Evolutionary conservation across 2,113 vertebrate genomes (phyloP), one percentile per base, ranked within the genome.

Genomic region (Ageneiosus marmoratus): DNA sequence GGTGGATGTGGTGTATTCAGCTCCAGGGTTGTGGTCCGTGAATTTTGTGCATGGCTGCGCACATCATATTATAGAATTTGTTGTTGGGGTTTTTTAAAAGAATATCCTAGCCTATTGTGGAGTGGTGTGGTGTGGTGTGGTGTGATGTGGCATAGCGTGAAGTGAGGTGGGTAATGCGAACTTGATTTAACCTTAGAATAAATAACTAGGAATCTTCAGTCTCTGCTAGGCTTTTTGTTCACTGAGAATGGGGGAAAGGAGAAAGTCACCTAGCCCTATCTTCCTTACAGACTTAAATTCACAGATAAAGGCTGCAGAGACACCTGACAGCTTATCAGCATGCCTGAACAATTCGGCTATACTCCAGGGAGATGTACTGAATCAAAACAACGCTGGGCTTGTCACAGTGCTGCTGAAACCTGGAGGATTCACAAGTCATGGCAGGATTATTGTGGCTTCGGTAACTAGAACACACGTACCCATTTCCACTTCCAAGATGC

Each of bases 291-390:
- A n/a, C 63, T 8, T 1, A 46, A 70, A 50, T 44, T 48, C 69
- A 73, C 5, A 48, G 69, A 72, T 48, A 72, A 24, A 73, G 24
- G 44, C 41, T 73, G 69, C 44, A 48, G 44, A 48, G 44, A 50
- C 69, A 73, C 44, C 69, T 50, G 69, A 73, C 69, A 48, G 44
- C 69, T 73, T 73, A 73, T 50, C 69, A 27, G 69, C 44, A 73
- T 48, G 44, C 44, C 69, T 73, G 69, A 73, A 72, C 69, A 27
- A 48, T 48, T 16, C n/a, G 24, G 7, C 44, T 48, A 48, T 48
- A 27, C 44, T 73, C 41, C 69, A 50, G 69, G 44, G 44, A 73
- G 44, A 8, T 48, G 69, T 27, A 48, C 69, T 50, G 69, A 73
- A 73, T 73, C 69, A 18, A 48, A 50, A 73, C 69, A 73, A 50